A percentile compares a stretch with the other conserved stretches of the same genome.
Conservation (phyloP, 2,113 vertebrate genomes). For the Andinoacara biseriatus region DNA sequence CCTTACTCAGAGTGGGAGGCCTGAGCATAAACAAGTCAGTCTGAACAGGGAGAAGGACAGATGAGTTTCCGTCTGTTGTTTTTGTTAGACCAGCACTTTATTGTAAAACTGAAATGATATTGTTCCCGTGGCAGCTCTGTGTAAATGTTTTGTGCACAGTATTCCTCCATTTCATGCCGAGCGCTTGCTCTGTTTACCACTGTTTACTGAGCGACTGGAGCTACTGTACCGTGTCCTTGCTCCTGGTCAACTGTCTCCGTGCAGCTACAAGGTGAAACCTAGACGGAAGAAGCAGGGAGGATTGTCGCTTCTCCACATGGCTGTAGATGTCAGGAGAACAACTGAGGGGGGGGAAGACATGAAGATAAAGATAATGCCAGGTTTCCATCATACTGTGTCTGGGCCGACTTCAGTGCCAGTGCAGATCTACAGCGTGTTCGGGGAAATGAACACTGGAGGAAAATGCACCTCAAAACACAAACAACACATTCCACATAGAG, state of each 20-base stretch:
- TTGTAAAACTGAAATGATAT: constrained; percentile 76
- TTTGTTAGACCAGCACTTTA: constrained; percentile 66
- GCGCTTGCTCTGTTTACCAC: constrained; percentile 70
- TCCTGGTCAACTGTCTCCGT: constrained; percentile 37
- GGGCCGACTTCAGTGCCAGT: background rate
- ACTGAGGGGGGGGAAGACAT: background rate
- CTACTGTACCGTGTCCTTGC: constrained; percentile 71
- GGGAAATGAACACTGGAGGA: constrained; percentile 7
- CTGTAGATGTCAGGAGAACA: background rate
- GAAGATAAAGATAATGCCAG: background rate
- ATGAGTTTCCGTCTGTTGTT: constrained; percentile 55
- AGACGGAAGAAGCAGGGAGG: background rate
- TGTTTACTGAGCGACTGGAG: constrained; percentile 73
- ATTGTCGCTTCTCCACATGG: background rate
- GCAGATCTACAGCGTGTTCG: background rate
- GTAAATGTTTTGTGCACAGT: constrained; percentile 74
- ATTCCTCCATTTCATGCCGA: constrained; percentile 66
- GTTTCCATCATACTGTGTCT: background rate
- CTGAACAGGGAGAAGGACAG: constrained; percentile 33
- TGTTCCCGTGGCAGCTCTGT: constrained; percentile 74
- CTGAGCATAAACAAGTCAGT: constrained; percentile 52
- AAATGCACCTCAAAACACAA: constrained; percentile 53
- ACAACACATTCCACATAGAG: constrained; percentile 53
- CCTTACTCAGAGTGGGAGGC: constrained; percentile 25
- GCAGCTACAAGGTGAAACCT: constrained; percentile 19